A percentile compares a stretch with the other conserved stretches of the same genome.
Conservation (phyloP, 2,888 invertebrate genomes). For the Meloe dianella region DNA sequence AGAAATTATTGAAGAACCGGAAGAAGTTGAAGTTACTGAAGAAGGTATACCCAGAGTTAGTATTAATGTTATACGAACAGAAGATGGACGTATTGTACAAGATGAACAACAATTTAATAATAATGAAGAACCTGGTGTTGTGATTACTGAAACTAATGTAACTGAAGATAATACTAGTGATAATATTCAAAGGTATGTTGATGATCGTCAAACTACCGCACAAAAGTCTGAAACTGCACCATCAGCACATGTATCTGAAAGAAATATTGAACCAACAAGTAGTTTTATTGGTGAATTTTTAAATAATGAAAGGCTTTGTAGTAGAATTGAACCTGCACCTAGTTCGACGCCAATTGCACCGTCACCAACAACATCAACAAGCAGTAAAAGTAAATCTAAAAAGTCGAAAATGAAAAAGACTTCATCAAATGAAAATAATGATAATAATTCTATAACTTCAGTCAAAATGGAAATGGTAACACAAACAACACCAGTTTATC, state of each 20-base stretch:
- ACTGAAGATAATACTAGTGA: background rate
- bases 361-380: conserved; percentile 14
- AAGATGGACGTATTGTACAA: conserved; percentile 61
- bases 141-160: conserved; percentile 39
- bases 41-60: conserved; percentile 75
- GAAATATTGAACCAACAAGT: conserved; percentile 32
- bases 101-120: conserved; percentile 51
- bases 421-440: conserved; percentile 45
- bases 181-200: conserved; percentile 53
- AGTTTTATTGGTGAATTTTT: conserved; percentile 41
- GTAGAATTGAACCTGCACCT: conserved; percentile 51
- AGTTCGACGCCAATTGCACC: conserved; percentile 27
- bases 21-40: conserved; percentile 74
- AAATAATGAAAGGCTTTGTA: conserved; percentile 47
- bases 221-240: conserved; percentile 48
- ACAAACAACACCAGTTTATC: conserved; percentile 22
- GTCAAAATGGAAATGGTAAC: conserved; percentile 26
- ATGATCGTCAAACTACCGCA: conserved; percentile 49
- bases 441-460: conserved; percentile 36
- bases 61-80: conserved; percentile 69
- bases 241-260: conserved; percentile 26
- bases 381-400: conserved; percentile 41
- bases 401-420: conserved; percentile 42
- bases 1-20: conserved; percentile 85
- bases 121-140: conserved; percentile 36